Evolutionary conservation across 2,888 invertebrate genomes (phyloP).

Genomic region (Apotomis betuletana): DNA sequence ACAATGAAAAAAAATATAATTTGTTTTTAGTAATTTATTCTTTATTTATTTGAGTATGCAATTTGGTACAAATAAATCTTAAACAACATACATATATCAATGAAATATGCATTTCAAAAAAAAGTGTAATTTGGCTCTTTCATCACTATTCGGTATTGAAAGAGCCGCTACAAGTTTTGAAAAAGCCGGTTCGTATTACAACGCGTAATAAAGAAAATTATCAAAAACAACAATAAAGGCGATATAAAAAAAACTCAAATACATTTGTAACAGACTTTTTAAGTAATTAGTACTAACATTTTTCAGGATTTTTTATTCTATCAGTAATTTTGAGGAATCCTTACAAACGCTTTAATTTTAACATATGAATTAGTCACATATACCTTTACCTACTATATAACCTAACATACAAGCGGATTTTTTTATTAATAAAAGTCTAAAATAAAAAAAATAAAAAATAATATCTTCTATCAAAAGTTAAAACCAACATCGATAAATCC

Average conservation of each 20-base stretch:
- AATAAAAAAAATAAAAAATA: neutral
- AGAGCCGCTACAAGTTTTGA: too few species aligned
- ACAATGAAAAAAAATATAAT: conserved; percentile 2
- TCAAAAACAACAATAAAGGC: conserved; percentile 2
- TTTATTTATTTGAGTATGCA: too few species aligned
- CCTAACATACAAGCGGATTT: conserved; percentile 1
- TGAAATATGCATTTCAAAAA: too few species aligned
- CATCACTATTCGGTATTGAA: too few species aligned
- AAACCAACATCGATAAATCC: conserved; percentile 5
- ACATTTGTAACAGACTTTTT: neutral
- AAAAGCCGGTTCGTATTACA: conserved; percentile 1
- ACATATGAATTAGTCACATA: conserved; percentile 4
- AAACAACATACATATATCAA: too few species aligned
- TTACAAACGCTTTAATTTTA: conserved; percentile 2
- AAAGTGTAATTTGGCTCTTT: too few species aligned
- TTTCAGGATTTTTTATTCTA: too few species aligned
- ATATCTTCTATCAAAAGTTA: conserved; percentile 7
- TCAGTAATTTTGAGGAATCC: neutral
- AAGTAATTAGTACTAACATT: conserved; percentile 5
- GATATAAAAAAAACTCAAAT: too few species aligned
- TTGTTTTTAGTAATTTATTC: neutral
- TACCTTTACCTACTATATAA: neutral
- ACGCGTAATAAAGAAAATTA: conserved; percentile 4
- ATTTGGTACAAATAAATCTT: conserved; percentile 7
- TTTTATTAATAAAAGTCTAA: neutral